These are phyloP conservation scores for Bombus pyrosoma DNA, from an alignment of 1,140 invertebrate genomes.

Conservation along the genomic window DNA sequence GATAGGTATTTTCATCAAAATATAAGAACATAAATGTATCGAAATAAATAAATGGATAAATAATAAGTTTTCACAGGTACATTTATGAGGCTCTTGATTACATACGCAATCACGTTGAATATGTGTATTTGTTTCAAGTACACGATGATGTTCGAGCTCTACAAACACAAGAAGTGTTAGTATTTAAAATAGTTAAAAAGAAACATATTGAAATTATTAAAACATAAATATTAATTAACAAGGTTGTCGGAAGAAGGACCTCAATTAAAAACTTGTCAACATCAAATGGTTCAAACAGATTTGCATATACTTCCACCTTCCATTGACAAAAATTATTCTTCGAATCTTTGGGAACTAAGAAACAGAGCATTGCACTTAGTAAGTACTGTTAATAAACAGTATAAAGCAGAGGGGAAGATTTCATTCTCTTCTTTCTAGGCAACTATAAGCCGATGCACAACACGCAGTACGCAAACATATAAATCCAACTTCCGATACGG, in stretches of 20 bases:
- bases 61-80: slow-evolving; percentile 78
- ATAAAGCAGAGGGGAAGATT: background rate
- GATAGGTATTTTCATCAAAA: slow-evolving; percentile 78
- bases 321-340: slow-evolving; percentile 87
- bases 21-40: background rate
- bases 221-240: background rate
- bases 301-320: slow-evolving; percentile 85
- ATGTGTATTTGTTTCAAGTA: slow-evolving; percentile 85
- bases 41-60: background rate
- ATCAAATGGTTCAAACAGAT: slow-evolving; percentile 88
- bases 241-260: slow-evolving; percentile 60
- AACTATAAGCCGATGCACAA: slow-evolving; percentile 83
- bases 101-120: slow-evolving; percentile 83
- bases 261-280: slow-evolving; percentile 69
- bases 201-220: background rate
- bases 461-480: slow-evolving; percentile 85
- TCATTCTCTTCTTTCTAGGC: slow-evolving; percentile 77
- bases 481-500: slow-evolving; percentile 83
- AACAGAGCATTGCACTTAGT: slow-evolving; percentile 88
- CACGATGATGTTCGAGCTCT: slow-evolving; percentile 82
- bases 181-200: slow-evolving; percentile 14
- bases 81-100: slow-evolving; percentile 83
- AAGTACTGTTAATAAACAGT: slow-evolving; percentile 42
- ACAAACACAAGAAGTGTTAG: slow-evolving; percentile 74
- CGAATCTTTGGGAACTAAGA: slow-evolving; percentile 90